Conservation (phyloP, 1,140 invertebrate genomes). For the Riptortus pedestris region DNA sequence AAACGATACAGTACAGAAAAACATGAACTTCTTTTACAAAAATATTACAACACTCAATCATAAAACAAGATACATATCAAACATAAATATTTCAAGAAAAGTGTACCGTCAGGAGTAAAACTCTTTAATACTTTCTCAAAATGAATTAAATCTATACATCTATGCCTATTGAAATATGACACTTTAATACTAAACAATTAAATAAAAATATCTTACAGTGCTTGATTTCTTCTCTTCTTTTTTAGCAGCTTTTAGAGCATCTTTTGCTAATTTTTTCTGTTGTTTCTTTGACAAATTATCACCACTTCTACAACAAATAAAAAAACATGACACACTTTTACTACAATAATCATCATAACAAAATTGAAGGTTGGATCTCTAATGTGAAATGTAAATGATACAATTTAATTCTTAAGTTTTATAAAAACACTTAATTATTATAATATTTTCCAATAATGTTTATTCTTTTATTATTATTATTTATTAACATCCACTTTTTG, state of each 20-base stretch:
- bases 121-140: too few species aligned
- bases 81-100: too few species aligned
- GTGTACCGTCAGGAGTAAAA: too few species aligned
- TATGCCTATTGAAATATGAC: too few species aligned
- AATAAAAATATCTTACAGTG: conserved; percentile 34
- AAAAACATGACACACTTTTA: neutral
- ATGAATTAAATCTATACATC: too few species aligned
- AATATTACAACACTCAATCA: too few species aligned
- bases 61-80: too few species aligned
- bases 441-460: neutral
- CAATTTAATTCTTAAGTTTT: neutral
- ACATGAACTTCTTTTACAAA: too few species aligned
- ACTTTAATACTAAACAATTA: conserved; percentile 18
- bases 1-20: too few species aligned
- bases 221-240: conserved; percentile 45
- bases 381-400: neutral
- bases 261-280: conserved; percentile 57
- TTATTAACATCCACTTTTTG: too few species aligned
- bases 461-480: too few species aligned
- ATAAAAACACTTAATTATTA: neutral
- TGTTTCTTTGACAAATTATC: conserved; percentile 48
- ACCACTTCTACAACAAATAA: neutral
- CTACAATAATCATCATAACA: neutral
- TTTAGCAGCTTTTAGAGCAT: conserved; percentile 53
- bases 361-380: neutral